These are phyloP conservation scores for Monoplex corrugatus DNA, from an alignment of 2,888 invertebrate species.

Conservation along the genomic window DNA sequence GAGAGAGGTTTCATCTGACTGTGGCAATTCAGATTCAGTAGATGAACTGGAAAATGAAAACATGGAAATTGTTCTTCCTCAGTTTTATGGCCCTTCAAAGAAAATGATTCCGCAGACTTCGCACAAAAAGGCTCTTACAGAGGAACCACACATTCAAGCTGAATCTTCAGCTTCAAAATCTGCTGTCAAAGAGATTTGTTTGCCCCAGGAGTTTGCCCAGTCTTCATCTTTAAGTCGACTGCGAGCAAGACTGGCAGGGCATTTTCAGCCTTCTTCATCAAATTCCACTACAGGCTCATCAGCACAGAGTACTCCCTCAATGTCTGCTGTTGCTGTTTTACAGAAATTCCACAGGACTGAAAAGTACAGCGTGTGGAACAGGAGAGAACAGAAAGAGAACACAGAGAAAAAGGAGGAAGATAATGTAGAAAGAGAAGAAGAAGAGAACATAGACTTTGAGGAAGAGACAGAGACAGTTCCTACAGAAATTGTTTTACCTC, in stretches of 20 bases:
- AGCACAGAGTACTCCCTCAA: neutral
- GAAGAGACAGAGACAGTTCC: neutral
- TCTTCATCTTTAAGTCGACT: slow-evolving; percentile 22
- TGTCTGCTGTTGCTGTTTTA: neutral
- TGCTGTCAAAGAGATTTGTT: neutral
- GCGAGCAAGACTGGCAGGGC: neutral
- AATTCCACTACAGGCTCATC: neutral
- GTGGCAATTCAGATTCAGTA: neutral
- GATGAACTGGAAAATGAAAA: neutral
- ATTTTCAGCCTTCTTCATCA: neutral
- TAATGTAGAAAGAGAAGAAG: neutral
- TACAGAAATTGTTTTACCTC: neutral
- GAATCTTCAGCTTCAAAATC: neutral
- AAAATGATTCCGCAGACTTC: neutral
- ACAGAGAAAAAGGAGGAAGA: neutral
- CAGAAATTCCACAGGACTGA: slow-evolving; percentile 23
- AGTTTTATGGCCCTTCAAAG: neutral
- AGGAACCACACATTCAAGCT: neutral
- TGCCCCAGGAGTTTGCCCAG: slow-evolving; percentile 24
- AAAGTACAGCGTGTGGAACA: neutral
- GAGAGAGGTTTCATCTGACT: neutral
- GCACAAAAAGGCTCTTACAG: neutral
- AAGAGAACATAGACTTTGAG: neutral
- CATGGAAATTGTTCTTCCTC: neutral
- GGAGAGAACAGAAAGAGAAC: neutral